phyloP scores from a whole-genome alignment of 2,797 vertebrate genomes.

The Melopsittacus undulatus region DNA sequence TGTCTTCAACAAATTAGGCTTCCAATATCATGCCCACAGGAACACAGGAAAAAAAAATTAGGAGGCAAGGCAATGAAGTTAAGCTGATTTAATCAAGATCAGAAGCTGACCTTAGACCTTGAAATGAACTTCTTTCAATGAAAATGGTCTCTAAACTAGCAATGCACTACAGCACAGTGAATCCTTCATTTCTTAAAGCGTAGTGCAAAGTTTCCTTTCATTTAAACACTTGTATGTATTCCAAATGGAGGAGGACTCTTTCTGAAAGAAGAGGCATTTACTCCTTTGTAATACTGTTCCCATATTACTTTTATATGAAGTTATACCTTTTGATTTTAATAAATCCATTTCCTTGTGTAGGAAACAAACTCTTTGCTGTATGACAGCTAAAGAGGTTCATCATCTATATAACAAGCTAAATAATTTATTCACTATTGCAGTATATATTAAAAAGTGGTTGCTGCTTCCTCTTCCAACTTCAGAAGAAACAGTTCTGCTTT shows the following conservation, averaged over 20 bases:
- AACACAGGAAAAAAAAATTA: not conserved
- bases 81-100: slow-evolving; percentile 13
- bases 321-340: not conserved
- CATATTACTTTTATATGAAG: not conserved
- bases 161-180: not conserved
- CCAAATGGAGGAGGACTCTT: not conserved
- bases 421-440: not conserved
- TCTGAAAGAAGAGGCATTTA: not conserved
- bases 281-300: not conserved
- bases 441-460: not conserved
- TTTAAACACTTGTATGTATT: fast-evolving
- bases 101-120: not conserved
- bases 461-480: not conserved
- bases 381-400: not conserved
- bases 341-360: not conserved
- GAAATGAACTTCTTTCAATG: not conserved
- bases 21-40: not conserved
- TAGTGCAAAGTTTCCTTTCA: not conserved
- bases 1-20: not conserved
- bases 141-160: not conserved
- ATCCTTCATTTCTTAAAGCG: not conserved
- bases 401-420: not conserved
- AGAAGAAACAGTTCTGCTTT: not conserved
- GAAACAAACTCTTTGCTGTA: not conserved
- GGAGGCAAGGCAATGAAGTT: not conserved